Conservation (phyloP, 2,888 invertebrate species). For the Drosophila siamana region DNA sequence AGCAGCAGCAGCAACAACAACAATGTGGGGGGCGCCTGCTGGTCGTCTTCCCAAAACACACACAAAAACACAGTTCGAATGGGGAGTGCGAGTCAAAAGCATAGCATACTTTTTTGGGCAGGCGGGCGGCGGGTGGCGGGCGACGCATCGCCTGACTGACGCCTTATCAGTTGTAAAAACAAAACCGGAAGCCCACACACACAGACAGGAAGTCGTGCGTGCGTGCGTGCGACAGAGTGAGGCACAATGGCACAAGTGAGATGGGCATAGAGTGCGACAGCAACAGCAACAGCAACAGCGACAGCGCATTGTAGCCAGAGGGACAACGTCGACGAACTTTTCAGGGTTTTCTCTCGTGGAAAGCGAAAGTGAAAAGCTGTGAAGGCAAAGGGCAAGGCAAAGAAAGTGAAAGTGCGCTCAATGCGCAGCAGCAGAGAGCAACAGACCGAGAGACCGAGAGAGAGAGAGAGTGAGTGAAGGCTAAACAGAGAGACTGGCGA, state of each 20-base stretch:
- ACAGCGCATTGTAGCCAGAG: slow-evolving; percentile 18
- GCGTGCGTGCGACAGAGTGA: slow-evolving; percentile 44
- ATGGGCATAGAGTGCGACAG: slow-evolving; percentile 14
- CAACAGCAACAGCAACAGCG: slow-evolving; percentile 24
- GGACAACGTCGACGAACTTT: slow-evolving; percentile 71
- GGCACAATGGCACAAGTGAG: slow-evolving; percentile 14
- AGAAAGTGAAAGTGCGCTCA: slow-evolving; percentile 67
- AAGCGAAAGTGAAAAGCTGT: slow-evolving; percentile 73
- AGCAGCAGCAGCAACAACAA: slow-evolving; percentile 41
- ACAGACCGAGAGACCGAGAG: slow-evolving; percentile 7
- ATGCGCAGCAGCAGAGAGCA: slow-evolving; percentile 33
- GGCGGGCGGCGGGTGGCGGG: slow-evolving; percentile 19
- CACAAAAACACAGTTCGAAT: not conserved
- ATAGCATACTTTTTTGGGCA: slow-evolving; percentile 70
- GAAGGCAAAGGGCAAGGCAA: slow-evolving; percentile 77
- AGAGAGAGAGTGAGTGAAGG: slow-evolving; percentile 10
- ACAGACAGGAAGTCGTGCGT: slow-evolving; percentile 78
- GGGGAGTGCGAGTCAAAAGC: slow-evolving; percentile 38
- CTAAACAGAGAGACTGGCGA: slow-evolving; percentile 15
- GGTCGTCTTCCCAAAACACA: slow-evolving; percentile 71
- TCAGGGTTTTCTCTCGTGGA: slow-evolving; percentile 59
- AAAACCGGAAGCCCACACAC: slow-evolving; percentile 82
- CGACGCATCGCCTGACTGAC: slow-evolving; percentile 60
- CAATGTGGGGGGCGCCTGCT: slow-evolving; percentile 69
- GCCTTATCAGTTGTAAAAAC: slow-evolving; percentile 79